phyloP scores from a whole-genome alignment of 2,113 vertebrate species.

The Phycodurus eques region DNA sequence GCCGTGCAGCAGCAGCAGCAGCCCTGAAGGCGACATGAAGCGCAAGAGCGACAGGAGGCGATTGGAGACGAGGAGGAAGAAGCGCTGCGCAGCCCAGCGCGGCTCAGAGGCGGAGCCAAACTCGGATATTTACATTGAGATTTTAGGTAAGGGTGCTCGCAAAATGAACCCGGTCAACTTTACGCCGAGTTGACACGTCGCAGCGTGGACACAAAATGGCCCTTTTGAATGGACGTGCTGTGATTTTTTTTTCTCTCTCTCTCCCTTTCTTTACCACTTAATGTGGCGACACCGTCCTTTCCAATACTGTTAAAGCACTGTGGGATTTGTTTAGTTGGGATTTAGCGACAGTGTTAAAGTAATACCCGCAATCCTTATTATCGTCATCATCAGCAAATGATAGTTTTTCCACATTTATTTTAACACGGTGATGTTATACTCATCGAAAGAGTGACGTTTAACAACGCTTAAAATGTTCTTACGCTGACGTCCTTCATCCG shows the following conservation, averaged over 20 bases:
- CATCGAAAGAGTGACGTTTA: not conserved
- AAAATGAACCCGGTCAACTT: conserved; percentile 38
- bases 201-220: not conserved
- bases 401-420: not conserved
- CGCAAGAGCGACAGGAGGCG: conserved; percentile 77
- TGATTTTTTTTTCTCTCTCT: conserved; percentile 11
- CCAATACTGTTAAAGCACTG: conserved; percentile 15
- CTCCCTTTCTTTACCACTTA: conserved; percentile 22
- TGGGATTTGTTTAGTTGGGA: not conserved
- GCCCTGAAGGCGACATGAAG: conserved; percentile 69
- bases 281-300: conserved; percentile 62
- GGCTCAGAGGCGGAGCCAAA: conserved; percentile 67
- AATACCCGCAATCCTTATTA: not conserved
- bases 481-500: not conserved
- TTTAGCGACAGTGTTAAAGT: not conserved
- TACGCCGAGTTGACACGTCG: conserved; percentile 5
- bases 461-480: not conserved
- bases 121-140: conserved; percentile 71
- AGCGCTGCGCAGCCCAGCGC: conserved; percentile 64
- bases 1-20: conserved; percentile 5
- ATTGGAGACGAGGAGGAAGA: conserved; percentile 72
- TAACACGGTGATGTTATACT: not conserved
- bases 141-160: conserved; percentile 73
- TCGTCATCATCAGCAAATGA: not conserved
- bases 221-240: not conserved